Conservation (phyloP, 2,888 invertebrate species). For the Hemistola chrysoprasaria region DNA sequence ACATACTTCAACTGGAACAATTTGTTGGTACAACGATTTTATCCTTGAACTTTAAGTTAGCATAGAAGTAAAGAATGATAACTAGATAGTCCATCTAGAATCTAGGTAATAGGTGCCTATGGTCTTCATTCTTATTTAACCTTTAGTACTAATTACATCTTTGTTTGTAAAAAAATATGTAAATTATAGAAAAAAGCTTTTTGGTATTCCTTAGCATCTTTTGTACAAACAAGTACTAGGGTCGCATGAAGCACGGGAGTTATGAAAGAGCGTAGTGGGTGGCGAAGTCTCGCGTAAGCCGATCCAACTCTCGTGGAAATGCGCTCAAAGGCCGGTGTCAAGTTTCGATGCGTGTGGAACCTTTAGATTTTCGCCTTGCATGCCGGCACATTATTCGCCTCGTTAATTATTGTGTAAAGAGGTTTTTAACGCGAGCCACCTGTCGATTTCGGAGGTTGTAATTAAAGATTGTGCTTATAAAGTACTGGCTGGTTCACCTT, state of each 20-base stretch:
- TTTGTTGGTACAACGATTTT: too few species aligned
- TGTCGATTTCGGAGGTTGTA: constrained; percentile 72
- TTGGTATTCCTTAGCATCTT: constrained; percentile 2
- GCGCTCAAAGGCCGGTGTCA: constrained; percentile 75
- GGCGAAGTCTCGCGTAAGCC: constrained; percentile 68
- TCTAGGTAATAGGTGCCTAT: too few species aligned
- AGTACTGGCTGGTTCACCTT: constrained; percentile 61
- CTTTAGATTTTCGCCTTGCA: constrained; percentile 79
- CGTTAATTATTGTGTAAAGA: constrained; percentile 74
- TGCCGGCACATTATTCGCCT: constrained; percentile 80
- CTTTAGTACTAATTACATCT: too few species aligned
- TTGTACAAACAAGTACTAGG: constrained; percentile 39
- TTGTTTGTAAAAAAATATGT: neutral
- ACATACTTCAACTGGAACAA: too few species aligned
- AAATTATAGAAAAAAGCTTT: neutral
- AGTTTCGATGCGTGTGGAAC: constrained; percentile 67
- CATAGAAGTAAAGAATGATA: too few species aligned
- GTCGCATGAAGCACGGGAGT: constrained; percentile 43
- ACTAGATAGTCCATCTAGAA: too few species aligned
- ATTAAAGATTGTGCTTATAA: constrained; percentile 66
- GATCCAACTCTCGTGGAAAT: constrained; percentile 79
- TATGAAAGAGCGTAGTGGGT: constrained; percentile 65
- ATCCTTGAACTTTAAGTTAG: too few species aligned
- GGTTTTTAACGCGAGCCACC: constrained; percentile 74
- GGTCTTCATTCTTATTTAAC: too few species aligned